phyloP scores from a whole-genome alignment of 2,113 vertebrate species.

The Camelus dromedarius region DNA sequence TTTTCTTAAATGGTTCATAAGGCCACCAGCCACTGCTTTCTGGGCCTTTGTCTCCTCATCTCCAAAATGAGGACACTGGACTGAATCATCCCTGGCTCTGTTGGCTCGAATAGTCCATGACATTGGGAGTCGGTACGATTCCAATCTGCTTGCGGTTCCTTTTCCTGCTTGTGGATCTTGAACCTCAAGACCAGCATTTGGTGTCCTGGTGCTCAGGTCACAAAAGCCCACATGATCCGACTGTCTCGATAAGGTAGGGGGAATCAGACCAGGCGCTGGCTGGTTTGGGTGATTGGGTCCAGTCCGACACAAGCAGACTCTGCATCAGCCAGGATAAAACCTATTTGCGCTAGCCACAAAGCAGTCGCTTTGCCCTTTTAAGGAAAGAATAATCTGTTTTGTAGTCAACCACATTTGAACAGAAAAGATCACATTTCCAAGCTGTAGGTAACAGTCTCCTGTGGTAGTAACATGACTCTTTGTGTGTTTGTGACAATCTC shows the following conservation, averaged over 20 bases:
- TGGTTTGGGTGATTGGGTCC: slow-evolving; percentile 47
- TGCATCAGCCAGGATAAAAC: slow-evolving; percentile 65
- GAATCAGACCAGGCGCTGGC: slow-evolving; percentile 28
- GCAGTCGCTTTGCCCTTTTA: slow-evolving; percentile 78
- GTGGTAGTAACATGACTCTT: slow-evolving; percentile 84
- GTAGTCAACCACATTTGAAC: slow-evolving; percentile 86
- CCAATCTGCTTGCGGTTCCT: slow-evolving; percentile 24
- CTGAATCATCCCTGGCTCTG: neutral
- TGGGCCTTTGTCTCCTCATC: neutral
- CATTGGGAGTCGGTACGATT: neutral
- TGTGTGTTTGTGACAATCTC: slow-evolving; percentile 83
- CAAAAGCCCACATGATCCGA: neutral
- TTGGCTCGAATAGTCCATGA: neutral
- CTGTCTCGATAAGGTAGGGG: slow-evolving; percentile 43
- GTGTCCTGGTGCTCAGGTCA: neutral
- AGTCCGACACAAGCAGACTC: neutral
- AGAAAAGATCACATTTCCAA: slow-evolving; percentile 87
- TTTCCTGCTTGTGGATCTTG: neutral
- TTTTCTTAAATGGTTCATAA: neutral
- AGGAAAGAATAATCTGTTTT: slow-evolving; percentile 87
- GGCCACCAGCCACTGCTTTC: neutral
- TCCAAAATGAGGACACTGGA: neutral
- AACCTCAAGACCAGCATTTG: neutral
- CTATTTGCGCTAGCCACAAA: slow-evolving; percentile 70
- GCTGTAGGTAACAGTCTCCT: slow-evolving; percentile 87